Evolutionary conservation across 1,140 invertebrate species (phyloP), one percentile per base, ranked within the genome.

Genomic region (Zaprionus gabonicus): DNA sequence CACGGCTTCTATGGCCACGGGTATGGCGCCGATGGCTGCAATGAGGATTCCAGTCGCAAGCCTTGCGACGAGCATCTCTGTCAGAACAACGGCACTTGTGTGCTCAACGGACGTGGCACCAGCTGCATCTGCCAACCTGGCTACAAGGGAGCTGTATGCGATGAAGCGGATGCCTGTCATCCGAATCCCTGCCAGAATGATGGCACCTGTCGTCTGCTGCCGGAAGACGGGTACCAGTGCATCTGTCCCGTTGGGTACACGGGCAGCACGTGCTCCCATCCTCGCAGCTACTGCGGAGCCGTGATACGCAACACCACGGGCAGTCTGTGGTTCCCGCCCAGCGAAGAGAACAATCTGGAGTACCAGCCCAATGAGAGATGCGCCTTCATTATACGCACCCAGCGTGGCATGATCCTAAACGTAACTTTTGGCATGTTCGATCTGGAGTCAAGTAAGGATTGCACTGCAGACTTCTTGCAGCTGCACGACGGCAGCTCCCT

Each of bases 151-250:
- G 71, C 83, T 13, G 92, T 92, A 10, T 97, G 97, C 85, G 74
- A 58, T 46, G 31, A 78, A 3, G 59, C 76, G 4, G 94, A 96
- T 87, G 92, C 93, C 1, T 98, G 97, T 75, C 68, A 81, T 56
- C 94, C 94, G 31, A 96, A 95, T 93, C 97, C 97, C 0, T 98
- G 97, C 87, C 91, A 93, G 65, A 97, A 98, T 92, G 95, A 95
- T 4, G 97, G 96, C 3, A 94, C 94, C 7, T 98, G 97, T 85
- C 77, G 91, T 1, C 93, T 95, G 7, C 78, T 92, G 4, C 62
- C 78, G 2, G 23, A 25, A 1, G 76, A 94, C 95, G 87, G 64
- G 7, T 85, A 71, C 25, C 70, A 65, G 5, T 93, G 92, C 60
- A 31, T 59, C 0, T 96, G 96, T 88, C 68, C 93, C 0, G 38